phyloP scores from a whole-genome alignment of 2,113 vertebrate genomes.

The Patagioenas fasciata region DNA sequence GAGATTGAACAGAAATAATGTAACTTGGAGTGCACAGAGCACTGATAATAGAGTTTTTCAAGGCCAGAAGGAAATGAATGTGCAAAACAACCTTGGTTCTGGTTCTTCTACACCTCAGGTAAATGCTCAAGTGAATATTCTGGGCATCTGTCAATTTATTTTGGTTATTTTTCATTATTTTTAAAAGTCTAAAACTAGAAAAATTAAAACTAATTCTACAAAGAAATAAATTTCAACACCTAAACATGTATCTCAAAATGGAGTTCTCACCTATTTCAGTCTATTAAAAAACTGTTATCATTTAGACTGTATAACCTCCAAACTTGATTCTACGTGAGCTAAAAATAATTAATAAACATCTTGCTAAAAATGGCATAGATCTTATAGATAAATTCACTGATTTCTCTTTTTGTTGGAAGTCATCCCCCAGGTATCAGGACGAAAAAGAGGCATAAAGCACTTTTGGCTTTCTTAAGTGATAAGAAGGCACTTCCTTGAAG shows the following conservation, averaged over 20 bases:
- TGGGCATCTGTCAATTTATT: fast-evolving
- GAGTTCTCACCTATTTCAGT: neutral
- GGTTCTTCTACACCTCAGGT: too few species aligned
- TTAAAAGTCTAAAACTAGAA: neutral
- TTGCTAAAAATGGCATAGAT: neutral
- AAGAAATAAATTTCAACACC: neutral
- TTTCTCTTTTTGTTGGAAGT: neutral
- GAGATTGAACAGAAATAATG: neutral
- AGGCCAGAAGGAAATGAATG: too few species aligned
- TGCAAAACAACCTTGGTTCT: too few species aligned
- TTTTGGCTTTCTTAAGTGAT: neutral
- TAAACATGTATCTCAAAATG: neutral
- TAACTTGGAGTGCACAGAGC: neutral
- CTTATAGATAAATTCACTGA: neutral
- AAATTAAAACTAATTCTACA: neutral
- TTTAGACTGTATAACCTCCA: neutral
- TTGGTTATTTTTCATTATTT: neutral
- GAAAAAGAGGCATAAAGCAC: neutral
- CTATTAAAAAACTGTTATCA: neutral
- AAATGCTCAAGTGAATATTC: too few species aligned
- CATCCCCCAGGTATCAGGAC: neutral
- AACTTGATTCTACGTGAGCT: neutral
- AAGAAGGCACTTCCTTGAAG: neutral
- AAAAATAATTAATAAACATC: neutral
- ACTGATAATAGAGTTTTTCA: fast-evolving